Evolutionary conservation across 2,888 invertebrate genomes (phyloP), one percentile per base, ranked within the genome.

Genomic region (Cheiracanthium punctorium): DNA sequence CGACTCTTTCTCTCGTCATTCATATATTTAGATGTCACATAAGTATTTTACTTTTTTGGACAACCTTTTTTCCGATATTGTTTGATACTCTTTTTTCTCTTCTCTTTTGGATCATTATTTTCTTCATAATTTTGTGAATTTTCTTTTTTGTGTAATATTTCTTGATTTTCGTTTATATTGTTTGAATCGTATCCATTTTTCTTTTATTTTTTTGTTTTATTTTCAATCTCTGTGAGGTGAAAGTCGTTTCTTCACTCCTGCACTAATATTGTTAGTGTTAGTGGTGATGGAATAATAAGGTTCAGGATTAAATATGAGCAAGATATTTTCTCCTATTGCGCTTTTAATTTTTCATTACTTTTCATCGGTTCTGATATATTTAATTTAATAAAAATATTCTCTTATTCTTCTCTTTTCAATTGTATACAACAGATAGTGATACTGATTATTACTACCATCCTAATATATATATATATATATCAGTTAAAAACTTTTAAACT

Each of bases 91-190:
- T 48, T 77, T 76, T 82, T 82, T 71, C 72, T 79, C 33, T 67
- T 65, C 77, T 84, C 71, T 84, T 84, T 84, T 84, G 79, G 74
- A 79, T 84, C 58, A 77, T 79, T 84, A 79, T 79, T 84, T 84
- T 84, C 69, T 65, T 84, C 84, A 52, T 69, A 58, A n/a, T 84
- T 84, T 84, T 84, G 84, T 84, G 79, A 69, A n/a, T 69, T 69
- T 84, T 71, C 41, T 43, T 84, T 84, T 84, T 84, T 70, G 69
- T 79, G 69, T 74, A 64, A 29, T 8, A 73, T n/a, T 70, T 79
- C 73, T 79, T 79, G 65, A 52, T 76, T 75, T 80, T 32, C 64
- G 75, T 82, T 82, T 73, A 37, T 84, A 84, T 84, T 74, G 72
- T 84, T 84, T 84, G 37, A 70, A 20, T 69, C 81, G 81, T 81